Conservation (phyloP, 2,113 vertebrate genomes). For the Xiphias gladius region DNA sequence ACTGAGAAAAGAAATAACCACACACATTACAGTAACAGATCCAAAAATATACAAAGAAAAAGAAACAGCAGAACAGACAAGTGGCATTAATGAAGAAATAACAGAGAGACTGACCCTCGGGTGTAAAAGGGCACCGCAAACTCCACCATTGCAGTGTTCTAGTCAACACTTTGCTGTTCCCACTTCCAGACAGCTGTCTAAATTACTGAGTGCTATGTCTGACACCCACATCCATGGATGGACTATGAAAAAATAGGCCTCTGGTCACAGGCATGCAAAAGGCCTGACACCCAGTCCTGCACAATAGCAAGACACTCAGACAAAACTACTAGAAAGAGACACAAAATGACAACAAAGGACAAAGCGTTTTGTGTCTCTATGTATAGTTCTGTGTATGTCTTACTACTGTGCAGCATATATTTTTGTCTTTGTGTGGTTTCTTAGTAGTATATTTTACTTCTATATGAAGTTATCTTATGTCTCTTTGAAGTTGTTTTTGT, state of each 20-base stretch:
- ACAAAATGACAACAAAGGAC: neutral
- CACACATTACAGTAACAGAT: constrained; percentile 47
- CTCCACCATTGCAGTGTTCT: neutral
- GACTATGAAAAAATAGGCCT: neutral
- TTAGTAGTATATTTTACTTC: neutral
- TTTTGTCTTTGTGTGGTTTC: too few relatives aligned
- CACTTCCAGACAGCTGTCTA: constrained; percentile 29
- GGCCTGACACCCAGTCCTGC: neutral
- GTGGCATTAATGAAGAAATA: constrained; percentile 50
- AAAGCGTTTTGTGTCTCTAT: neutral
- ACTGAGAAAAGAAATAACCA: constrained; percentile 30
- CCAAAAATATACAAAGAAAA: constrained; percentile 58
- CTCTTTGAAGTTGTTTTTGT: neutral
- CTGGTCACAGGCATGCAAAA: neutral
- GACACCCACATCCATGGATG: constrained; percentile 12
- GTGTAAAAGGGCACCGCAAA: constrained; percentile 35
- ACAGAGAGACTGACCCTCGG: constrained; percentile 12
- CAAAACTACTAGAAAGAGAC: neutral
- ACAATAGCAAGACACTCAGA: neutral
- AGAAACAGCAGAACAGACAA: constrained; percentile 47
- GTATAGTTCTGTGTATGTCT: too few relatives aligned
- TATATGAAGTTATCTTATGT: neutral
- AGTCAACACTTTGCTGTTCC: neutral
- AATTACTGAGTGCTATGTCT: constrained; percentile 33
- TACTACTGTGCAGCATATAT: too few relatives aligned